Conservation (phyloP, 2,113 vertebrate genomes). For the Himantopus leucocephalus region DNA sequence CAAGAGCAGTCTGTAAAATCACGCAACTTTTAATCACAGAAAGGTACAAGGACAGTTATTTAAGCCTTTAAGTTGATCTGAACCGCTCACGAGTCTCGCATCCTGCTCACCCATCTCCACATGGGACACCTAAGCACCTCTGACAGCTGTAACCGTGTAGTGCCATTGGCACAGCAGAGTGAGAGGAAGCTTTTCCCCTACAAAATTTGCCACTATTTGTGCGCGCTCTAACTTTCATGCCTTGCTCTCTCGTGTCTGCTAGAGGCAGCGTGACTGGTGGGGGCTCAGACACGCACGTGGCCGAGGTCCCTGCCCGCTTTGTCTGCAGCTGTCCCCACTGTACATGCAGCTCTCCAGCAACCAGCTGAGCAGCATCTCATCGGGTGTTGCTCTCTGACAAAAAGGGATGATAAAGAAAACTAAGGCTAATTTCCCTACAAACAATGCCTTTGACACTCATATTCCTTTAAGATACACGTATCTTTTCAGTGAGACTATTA, state of each 20-base stretch:
- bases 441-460: neutral
- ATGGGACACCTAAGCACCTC: neutral
- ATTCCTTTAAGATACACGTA: neutral
- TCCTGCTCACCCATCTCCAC: neutral
- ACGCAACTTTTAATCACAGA: neutral
- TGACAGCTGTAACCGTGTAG: neutral
- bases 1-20: neutral
- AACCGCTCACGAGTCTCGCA: neutral
- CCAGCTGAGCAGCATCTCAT: neutral
- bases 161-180: accelerated
- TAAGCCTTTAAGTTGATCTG: neutral
- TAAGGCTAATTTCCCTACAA: neutral
- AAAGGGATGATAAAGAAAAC: neutral
- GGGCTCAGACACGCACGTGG: accelerated
- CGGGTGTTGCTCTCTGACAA: neutral
- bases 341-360: neutral
- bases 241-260: neutral
- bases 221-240: neutral
- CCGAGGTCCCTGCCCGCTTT: neutral
- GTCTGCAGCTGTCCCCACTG: neutral
- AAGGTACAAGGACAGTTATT: neutral
- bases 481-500: neutral
- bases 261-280: accelerated
- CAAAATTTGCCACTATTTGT: accelerated
- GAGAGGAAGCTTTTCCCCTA: neutral